Base-by-base conservation (phyloP, 1,140 invertebrate species). In the Leptinotarsa undecemlineata region DNA sequence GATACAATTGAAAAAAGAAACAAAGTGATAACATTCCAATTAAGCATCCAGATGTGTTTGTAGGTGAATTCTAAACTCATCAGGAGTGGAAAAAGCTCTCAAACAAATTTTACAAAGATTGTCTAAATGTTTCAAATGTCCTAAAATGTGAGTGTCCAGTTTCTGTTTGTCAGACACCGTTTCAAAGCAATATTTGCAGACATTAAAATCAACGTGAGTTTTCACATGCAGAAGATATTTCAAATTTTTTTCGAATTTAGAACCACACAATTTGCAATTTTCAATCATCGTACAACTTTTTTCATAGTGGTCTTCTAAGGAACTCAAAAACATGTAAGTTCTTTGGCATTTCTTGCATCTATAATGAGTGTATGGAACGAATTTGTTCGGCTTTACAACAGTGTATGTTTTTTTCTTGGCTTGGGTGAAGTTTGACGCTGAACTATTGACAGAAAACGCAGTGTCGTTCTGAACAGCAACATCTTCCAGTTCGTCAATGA, bases 41-140 rank as follows among this genome's bases (percentile, higher is more conserved):
- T 42, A 42, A 42, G 33, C 33, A 42, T 42, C 33, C 21, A 67
- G 42, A 42, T 67, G 64, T 67, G 20, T 23, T 26, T 67, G 26
- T 17, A 67, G 23, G 26, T 67, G 64, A 23, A 3, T 23, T n/a
- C 4, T 14, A 17, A 67, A 67, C 23, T 67, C 11, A 15, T 8
- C 23, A 26, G 23, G 42, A 26, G 64, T 67, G 15, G 64, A 23
- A 26, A 67, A 67, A 23, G 19, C 42, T 21, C 23, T 42, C 8
- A 67, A 67, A 26, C 64, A 67, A 21, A 67, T 67, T 23, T 67
- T 67, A 17, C 64, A 67, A 23, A 67, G 11, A 23, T 67, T 67
- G 0, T 67, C 42, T 13, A 67, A 67, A 17, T 23, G 17, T 23
- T 67, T 67, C 15, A 67, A 67, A 42, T 67, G 64, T 42, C 26